Conservation (phyloP, 92 coral and sea anemone species). For the Porites evermanni region DNA sequence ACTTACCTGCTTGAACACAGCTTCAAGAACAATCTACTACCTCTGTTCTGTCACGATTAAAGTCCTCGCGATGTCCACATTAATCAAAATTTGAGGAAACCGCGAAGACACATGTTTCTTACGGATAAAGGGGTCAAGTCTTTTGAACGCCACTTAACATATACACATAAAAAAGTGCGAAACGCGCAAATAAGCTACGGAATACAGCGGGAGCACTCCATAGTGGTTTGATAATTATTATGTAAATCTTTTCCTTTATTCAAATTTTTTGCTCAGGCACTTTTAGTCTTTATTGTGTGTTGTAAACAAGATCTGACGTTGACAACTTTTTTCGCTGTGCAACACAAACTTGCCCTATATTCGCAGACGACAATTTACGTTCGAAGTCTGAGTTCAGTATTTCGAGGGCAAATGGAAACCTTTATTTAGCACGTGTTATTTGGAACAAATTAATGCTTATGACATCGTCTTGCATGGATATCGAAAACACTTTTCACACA, state of each 20-base stretch:
- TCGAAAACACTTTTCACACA: constrained; percentile 14
- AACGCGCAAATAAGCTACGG: constrained; percentile 9
- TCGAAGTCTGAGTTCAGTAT: not conserved
- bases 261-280: constrained; percentile 17
- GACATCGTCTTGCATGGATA: constrained; percentile 5
- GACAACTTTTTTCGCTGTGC: not conserved
- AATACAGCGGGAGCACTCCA: constrained; percentile 16
- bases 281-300: constrained; percentile 17
- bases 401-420: not conserved
- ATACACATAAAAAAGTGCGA: constrained; percentile 17
- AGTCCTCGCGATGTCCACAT: not conserved
- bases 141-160: constrained; percentile 15
- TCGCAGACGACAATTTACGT: not conserved
- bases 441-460: not conserved
- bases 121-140: not conserved
- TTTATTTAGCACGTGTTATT: constrained; percentile 1
- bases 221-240: constrained; percentile 31
- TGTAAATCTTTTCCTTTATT: constrained; percentile 41
- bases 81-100: not conserved
- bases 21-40: not conserved
- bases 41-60: not conserved
- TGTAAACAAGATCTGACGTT: constrained; percentile 25
- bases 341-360: not conserved
- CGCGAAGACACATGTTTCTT: not conserved
- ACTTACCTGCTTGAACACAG: not conserved